Evolutionary conservation across 2,888 invertebrate species (phyloP).

Genomic region (Athripsodes cinereus): DNA sequence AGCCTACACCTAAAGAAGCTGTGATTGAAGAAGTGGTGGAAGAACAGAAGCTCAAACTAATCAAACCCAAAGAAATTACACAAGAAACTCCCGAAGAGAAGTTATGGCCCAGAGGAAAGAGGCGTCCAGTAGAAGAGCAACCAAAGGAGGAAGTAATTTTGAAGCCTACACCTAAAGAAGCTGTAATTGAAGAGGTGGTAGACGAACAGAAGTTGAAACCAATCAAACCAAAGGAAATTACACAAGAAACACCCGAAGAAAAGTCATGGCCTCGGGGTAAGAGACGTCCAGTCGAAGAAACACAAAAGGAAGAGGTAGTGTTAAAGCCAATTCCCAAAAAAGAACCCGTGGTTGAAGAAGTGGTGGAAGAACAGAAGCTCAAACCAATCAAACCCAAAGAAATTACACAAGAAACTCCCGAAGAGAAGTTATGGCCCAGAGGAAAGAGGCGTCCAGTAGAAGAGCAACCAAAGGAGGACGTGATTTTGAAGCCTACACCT

Average conservation of each 20-base stretch:
- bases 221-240: constrained; percentile 37
- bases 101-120: constrained; percentile 27
- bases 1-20: constrained; percentile 30
- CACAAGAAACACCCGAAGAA: constrained; percentile 35
- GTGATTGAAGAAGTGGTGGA: constrained; percentile 36
- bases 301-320: constrained; percentile 29
- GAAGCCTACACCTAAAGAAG: constrained; percentile 37
- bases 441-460: constrained; percentile 32
- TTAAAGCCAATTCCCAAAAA: constrained; percentile 31
- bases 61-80: constrained; percentile 30
- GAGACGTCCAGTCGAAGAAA: constrained; percentile 32
- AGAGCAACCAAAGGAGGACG: constrained; percentile 37
- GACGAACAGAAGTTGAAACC: constrained; percentile 35
- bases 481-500: constrained; percentile 39
- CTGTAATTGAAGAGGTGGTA: constrained; percentile 35
- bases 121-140: constrained; percentile 32
- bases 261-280: constrained; percentile 36
- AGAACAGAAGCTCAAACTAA: constrained; percentile 40
- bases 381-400: constrained; percentile 31
- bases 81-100: constrained; percentile 29
- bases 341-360: constrained; percentile 33
- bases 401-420: constrained; percentile 33
- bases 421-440: constrained; percentile 32
- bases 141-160: constrained; percentile 34
- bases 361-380: constrained; percentile 34